Evolutionary conservation across 2,797 vertebrate species (phyloP).

Genomic region (Sphaeramia orbicularis): DNA sequence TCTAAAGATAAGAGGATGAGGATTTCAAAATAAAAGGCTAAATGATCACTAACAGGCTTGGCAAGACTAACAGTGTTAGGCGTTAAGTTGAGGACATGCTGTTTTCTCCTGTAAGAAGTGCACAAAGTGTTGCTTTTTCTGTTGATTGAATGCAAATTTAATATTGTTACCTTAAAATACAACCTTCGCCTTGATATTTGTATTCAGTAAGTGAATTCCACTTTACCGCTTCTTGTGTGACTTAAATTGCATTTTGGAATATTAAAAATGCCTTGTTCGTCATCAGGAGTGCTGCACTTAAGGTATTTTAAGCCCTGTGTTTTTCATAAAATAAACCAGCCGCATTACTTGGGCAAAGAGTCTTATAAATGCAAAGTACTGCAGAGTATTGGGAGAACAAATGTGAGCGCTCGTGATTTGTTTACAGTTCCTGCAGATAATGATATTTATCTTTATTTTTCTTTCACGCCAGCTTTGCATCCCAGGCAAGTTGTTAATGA

Average conservation of each 20-base stretch:
- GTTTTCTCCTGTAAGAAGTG: too few species aligned
- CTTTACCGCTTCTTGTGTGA: constrained; percentile 13
- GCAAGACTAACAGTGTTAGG: too few species aligned
- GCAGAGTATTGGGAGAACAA: constrained; percentile 22
- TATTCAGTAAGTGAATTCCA: too few species aligned
- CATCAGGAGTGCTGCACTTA: constrained; percentile 38
- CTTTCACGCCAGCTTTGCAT: constrained; percentile 7
- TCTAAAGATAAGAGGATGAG: neutral
- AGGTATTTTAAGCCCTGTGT: constrained; percentile 35
- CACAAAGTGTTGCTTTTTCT: too few species aligned
- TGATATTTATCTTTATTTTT: constrained; percentile 35
- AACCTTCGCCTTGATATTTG: too few species aligned
- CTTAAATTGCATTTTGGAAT: constrained; percentile 49
- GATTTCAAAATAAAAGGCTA: too few species aligned
- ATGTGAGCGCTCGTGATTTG: constrained; percentile 27
- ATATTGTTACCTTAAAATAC: too few species aligned
- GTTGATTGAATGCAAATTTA: too few species aligned
- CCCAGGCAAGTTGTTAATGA: constrained; percentile 22
- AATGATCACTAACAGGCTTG: too few species aligned
- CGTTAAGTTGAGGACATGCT: too few species aligned
- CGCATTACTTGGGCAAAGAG: constrained; percentile 2
- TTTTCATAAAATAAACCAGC: constrained; percentile 36
- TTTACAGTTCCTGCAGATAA: constrained; percentile 29
- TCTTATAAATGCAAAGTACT: constrained; percentile 23
- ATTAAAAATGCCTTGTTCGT: constrained; percentile 25